Conservation (phyloP, 1,140 invertebrate species). For the Scaptomyza pallida region DNA sequence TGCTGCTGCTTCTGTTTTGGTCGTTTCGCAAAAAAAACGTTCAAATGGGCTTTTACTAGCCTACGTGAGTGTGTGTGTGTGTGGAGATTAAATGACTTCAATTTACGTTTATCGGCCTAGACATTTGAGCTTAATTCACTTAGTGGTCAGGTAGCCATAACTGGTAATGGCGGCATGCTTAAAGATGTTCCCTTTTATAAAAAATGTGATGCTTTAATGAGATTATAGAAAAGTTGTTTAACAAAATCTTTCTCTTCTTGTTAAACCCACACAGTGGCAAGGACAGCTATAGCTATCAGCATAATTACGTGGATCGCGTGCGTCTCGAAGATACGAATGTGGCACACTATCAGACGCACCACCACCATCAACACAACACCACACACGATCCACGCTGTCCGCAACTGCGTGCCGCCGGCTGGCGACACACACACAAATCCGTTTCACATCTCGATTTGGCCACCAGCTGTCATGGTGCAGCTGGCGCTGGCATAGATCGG, state of each 20-base stretch:
- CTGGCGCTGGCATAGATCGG: slow-evolving; percentile 74
- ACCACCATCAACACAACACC: slow-evolving; percentile 38
- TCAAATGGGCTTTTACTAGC: slow-evolving; percentile 19
- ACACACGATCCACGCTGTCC: slow-evolving; percentile 66
- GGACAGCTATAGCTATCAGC: slow-evolving; percentile 73
- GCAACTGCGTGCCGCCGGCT: slow-evolving; percentile 75
- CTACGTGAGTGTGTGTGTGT: slow-evolving; percentile 1
- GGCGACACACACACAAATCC: slow-evolving; percentile 80
- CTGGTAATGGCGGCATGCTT: slow-evolving; percentile 6
- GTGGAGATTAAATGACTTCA: slow-evolving; percentile 2
- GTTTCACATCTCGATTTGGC: slow-evolving; percentile 83
- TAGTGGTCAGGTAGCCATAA: slow-evolving; percentile 19
- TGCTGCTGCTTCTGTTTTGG: slow-evolving; percentile 26
- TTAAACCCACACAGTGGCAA: slow-evolving; percentile 44
- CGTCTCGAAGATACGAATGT: slow-evolving; percentile 58
- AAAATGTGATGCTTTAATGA: no score
- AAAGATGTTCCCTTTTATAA: neutral
- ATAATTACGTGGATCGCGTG: slow-evolving; percentile 80
- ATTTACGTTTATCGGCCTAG: slow-evolving; percentile 41
- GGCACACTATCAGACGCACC: slow-evolving; percentile 28
- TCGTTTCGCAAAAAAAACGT: slow-evolving; percentile 40
- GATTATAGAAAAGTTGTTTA: no score
- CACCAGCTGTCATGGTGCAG: slow-evolving; percentile 82
- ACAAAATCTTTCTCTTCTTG: no score
- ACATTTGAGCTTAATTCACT: slow-evolving; percentile 51